A percentile compares a stretch with the other conserved stretches of the same genome.
These are phyloP conservation scores for Catharus fuscescens DNA, from an alignment of 2,113 vertebrate species.

Conservation along the genomic window DNA sequence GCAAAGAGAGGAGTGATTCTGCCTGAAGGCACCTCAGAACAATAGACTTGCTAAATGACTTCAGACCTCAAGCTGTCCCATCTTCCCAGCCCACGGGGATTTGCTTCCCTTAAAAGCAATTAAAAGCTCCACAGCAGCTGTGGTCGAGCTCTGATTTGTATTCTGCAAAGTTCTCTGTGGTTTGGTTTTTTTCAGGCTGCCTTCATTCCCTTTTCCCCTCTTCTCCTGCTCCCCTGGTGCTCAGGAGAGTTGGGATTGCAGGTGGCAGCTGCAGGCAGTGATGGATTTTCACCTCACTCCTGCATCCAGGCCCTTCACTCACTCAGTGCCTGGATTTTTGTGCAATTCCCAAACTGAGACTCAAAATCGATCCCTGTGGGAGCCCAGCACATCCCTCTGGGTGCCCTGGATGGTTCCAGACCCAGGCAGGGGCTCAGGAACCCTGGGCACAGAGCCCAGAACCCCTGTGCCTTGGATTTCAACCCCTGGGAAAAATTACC, in stretches of 20 bases:
- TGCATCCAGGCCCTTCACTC: not conserved
- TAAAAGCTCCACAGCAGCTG: not conserved
- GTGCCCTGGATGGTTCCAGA: too few species aligned
- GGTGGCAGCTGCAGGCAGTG: not conserved
- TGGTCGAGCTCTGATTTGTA: not conserved
- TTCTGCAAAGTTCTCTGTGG: not conserved
- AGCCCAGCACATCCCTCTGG: too few species aligned
- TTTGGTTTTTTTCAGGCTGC: not conserved
- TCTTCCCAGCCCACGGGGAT: not conserved
- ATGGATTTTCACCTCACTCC: not conserved
- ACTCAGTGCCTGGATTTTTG: not conserved
- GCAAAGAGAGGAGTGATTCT: not conserved
- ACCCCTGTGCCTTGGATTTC: too few species aligned
- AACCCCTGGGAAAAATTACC: too few species aligned
- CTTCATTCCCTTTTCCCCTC: not conserved
- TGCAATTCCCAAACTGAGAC: not conserved
- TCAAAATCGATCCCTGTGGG: not conserved
- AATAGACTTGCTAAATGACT: not conserved
- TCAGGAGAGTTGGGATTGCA: fast-evolving
- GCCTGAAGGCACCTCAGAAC: not conserved
- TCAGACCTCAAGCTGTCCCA: not conserved
- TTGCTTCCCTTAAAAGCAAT: not conserved
- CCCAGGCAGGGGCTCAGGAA: too few species aligned
- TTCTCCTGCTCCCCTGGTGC: not conserved
- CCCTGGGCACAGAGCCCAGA: too few species aligned